A percentile compares a stretch with the other conserved stretches of the same genome.
These are phyloP conservation scores for Myrmecophaga tridactyla DNA, from an alignment of 2,113 vertebrate species.

Conservation along the genomic window DNA sequence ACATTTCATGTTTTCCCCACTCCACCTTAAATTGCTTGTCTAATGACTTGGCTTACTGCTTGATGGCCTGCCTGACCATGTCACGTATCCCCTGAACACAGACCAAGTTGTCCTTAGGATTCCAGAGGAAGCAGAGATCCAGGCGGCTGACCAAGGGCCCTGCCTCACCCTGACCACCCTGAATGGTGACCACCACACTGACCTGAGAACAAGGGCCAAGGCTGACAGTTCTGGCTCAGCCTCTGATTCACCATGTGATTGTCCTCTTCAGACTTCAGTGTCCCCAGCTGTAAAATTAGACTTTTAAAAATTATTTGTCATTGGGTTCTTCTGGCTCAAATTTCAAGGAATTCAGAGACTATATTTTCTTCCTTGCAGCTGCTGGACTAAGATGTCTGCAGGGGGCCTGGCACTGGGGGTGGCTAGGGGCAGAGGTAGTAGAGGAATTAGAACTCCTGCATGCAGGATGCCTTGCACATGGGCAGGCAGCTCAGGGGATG, in stretches of 20 bases:
- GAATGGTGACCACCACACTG: rapidly evolving
- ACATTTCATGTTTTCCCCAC: background rate
- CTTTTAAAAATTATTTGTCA: background rate
- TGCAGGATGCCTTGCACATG: background rate
- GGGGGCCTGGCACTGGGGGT: background rate
- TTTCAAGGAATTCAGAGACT: background rate
- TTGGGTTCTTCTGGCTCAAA: background rate
- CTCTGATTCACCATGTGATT: background rate
- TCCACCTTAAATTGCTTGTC: background rate
- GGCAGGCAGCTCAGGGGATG: too few species aligned
- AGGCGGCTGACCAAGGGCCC: rapidly evolving
- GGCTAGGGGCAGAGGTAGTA: background rate
- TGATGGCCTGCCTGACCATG: background rate
- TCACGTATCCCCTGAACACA: background rate
- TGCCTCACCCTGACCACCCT: too few species aligned
- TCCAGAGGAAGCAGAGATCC: background rate
- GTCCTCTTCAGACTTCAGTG: background rate
- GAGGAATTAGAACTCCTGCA: background rate
- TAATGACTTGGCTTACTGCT: background rate
- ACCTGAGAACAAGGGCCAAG: background rate
- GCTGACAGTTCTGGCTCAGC: background rate
- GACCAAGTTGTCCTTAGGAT: background rate
- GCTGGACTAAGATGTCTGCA: background rate
- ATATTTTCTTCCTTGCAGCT: background rate
- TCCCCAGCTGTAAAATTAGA: background rate